Evolutionary conservation across 2,113 vertebrate species (phyloP).

Genomic region (Myodes glareolus): DNA sequence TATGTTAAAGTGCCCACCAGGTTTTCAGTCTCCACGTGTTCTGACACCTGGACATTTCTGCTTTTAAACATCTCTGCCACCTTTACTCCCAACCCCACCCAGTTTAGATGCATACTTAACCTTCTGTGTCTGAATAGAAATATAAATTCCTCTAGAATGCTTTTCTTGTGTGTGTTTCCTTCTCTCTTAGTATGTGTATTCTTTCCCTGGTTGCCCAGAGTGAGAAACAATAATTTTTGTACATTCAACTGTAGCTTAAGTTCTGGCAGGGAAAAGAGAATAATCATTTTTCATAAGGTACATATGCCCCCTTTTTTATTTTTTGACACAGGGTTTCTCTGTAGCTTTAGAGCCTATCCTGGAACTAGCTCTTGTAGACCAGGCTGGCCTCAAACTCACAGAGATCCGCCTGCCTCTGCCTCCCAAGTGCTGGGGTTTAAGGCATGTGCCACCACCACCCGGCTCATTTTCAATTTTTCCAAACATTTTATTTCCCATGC

Average conservation of each 20-base stretch:
- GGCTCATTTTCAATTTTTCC: neutral
- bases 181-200: neutral
- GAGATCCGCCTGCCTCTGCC: too few relatives aligned
- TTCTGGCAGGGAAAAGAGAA: neutral
- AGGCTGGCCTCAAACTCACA: too few relatives aligned
- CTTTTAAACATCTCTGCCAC: neutral
- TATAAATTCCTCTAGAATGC: neutral
- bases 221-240: conserved; percentile 20
- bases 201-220: neutral
- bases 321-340: too few relatives aligned
- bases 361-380: too few relatives aligned
- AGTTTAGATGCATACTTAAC: neutral
- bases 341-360: too few relatives aligned
- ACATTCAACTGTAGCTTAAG: neutral
- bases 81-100: neutral
- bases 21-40: neutral
- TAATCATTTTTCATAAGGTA: neutral
- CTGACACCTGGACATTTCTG: neutral
- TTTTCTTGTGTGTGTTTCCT: neutral
- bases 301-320: too few relatives aligned
- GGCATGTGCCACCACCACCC: too few relatives aligned
- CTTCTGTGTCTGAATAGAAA: neutral
- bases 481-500: neutral
- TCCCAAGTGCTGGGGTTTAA: too few relatives aligned
- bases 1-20: neutral